Percentiles rank a stretch among this genome's conserved stretches.
Conservation (phyloP, 1,140 invertebrate genomes). For the Pseudobourletiella spinata region DNA sequence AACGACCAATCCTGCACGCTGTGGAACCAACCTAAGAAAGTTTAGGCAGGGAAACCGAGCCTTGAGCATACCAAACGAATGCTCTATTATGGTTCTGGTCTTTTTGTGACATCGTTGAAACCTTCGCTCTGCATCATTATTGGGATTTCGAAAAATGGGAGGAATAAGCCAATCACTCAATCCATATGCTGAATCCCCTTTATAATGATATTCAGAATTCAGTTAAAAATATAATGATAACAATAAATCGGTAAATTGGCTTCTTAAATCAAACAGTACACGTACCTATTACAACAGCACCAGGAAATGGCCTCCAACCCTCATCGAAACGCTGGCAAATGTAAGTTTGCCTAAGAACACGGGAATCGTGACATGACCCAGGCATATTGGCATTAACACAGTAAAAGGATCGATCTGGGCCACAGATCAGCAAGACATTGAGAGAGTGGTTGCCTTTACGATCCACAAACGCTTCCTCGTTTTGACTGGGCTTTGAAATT, state of each 20-base stretch:
- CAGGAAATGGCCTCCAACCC: constrained; percentile 25
- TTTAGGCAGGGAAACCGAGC: constrained; percentile 36
- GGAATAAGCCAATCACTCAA: constrained; percentile 31
- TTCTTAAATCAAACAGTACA: not conserved
- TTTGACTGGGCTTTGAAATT: constrained; percentile 27
- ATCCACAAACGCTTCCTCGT: constrained; percentile 35
- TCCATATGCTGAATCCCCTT: constrained; percentile 28
- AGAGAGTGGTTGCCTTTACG: constrained; percentile 37
- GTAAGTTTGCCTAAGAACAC: constrained; percentile 33
- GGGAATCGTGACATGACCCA: constrained; percentile 33
- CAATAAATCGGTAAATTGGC: not conserved
- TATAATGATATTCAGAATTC: not conserved
- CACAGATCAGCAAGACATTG: constrained; percentile 35
- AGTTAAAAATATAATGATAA: not conserved
- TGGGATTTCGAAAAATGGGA: constrained; percentile 15
- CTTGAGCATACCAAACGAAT: constrained; percentile 34
- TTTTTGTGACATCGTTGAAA: constrained; percentile 24
- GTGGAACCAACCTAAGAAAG: constrained; percentile 21
- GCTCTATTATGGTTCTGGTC: constrained; percentile 34
- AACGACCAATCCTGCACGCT: constrained; percentile 8
- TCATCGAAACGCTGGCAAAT: constrained; percentile 12
- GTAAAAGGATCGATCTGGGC: constrained; percentile 34
- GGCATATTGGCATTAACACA: constrained; percentile 34
- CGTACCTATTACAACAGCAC: constrained; percentile 19
- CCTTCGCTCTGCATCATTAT: not conserved